Evolutionary conservation across 2,797 vertebrate species (phyloP).

Genomic region (Microhierax caerulescens): DNA sequence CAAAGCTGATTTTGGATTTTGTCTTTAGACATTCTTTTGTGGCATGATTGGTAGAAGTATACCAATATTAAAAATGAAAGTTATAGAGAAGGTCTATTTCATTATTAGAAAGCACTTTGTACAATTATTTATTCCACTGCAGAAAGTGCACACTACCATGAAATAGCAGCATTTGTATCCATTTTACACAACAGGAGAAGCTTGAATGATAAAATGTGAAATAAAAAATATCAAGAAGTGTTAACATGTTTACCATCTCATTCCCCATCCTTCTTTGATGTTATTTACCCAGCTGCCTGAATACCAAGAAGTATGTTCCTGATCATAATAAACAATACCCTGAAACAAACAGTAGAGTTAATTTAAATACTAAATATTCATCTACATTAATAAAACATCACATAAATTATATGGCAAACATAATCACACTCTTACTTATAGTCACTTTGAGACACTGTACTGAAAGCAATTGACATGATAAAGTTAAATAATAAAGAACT

Average conservation of each 20-base stretch:
- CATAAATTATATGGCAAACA: background rate
- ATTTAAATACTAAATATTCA: background rate
- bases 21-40: background rate
- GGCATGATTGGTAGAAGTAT: background rate
- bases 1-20: background rate
- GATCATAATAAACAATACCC: slow-evolving; percentile 86
- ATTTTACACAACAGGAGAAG: background rate
- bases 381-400: background rate
- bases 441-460: background rate
- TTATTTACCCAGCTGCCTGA: slow-evolving; percentile 89
- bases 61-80: background rate
- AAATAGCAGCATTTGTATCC: background rate
- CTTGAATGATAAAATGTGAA: background rate
- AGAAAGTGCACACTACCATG: background rate
- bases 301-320: slow-evolving; percentile 86
- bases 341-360: slow-evolving; percentile 55
- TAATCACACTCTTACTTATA: fast-evolving
- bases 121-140: background rate
- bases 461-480: background rate
- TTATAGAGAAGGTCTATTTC: background rate
- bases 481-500: background rate
- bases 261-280: slow-evolving; percentile 85
- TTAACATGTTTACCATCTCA: slow-evolving; percentile 79
- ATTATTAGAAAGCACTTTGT: background rate
- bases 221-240: background rate